Evolutionary conservation across 2,113 vertebrate genomes (phyloP).

Genomic region (Campylomormyrus tamandua): DNA sequence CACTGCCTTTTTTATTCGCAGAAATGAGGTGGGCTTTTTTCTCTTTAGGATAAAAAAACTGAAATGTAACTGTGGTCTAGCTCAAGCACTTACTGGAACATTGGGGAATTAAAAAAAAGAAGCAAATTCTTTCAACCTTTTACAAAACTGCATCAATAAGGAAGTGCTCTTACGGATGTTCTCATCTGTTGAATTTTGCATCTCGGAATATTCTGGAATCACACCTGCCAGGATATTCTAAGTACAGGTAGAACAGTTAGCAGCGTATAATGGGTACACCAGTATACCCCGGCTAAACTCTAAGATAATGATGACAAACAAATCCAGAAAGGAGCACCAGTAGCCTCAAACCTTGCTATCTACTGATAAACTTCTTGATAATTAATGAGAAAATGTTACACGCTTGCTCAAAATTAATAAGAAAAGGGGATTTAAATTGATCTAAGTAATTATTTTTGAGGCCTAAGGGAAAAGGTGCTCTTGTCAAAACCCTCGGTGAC

Average conservation of each 20-base stretch:
- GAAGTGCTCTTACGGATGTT: neutral
- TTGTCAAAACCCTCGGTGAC: neutral
- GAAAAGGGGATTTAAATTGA: slow-evolving; percentile 5
- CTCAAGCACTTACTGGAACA: neutral
- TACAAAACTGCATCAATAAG: neutral
- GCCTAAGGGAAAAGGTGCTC: slow-evolving; percentile 10
- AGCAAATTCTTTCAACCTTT: neutral
- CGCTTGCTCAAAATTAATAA: slow-evolving; percentile 14
- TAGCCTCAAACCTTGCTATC: neutral
- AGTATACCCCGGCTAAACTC: neutral
- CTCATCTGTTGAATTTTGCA: neutral
- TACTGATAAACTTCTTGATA: neutral
- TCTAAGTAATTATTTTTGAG: slow-evolving; percentile 17
- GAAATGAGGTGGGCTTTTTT: neutral
- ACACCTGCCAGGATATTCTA: neutral
- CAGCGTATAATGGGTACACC: neutral
- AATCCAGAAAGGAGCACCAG: neutral
- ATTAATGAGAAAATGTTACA: neutral
- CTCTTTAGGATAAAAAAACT: neutral
- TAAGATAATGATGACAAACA: neutral
- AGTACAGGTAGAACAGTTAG: neutral
- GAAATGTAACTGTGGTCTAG: neutral
- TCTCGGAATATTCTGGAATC: neutral
- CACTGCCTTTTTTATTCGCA: neutral
- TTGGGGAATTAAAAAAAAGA: too few relatives aligned